phyloP scores from a whole-genome alignment of 92 coral and sea anemone genomes.

The Plumapathes pennacea region DNA sequence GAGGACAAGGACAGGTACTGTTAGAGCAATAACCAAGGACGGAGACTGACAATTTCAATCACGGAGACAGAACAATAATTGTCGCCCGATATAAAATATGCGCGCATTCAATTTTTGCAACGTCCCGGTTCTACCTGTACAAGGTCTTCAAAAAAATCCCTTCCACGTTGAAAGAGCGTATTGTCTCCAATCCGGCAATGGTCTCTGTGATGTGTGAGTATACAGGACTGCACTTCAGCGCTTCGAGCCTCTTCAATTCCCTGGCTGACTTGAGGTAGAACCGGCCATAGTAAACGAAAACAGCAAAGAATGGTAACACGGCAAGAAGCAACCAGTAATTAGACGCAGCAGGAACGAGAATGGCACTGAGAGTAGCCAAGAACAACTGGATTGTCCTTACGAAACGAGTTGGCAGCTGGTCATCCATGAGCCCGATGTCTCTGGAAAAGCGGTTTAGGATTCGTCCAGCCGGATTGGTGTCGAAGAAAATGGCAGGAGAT shows the following conservation, averaged over 20 bases:
- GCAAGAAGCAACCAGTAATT: slow-evolving; percentile 64
- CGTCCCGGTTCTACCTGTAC: slow-evolving; percentile 45
- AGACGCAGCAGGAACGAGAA: slow-evolving; percentile 48
- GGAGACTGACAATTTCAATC: too few species aligned
- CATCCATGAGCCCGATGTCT: slow-evolving; percentile 77
- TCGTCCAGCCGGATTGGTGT: slow-evolving; percentile 75
- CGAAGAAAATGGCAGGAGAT: slow-evolving; percentile 67
- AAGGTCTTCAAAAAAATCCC: too few species aligned
- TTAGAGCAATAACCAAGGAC: too few species aligned
- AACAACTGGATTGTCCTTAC: slow-evolving; percentile 57
- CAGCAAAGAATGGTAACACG: slow-evolving; percentile 41
- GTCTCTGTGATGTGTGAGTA: slow-evolving; percentile 76
- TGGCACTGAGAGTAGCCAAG: slow-evolving; percentile 29
- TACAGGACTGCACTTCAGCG: slow-evolving; percentile 72
- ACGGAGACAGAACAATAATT: too few species aligned
- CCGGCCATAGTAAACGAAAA: slow-evolving; percentile 50
- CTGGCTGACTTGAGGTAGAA: slow-evolving; percentile 74
- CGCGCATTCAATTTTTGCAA: too few species aligned
- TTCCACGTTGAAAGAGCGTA: too few species aligned
- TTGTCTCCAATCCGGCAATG: slow-evolving; percentile 64
- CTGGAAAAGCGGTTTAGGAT: slow-evolving; percentile 76
- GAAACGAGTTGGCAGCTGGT: slow-evolving; percentile 73
- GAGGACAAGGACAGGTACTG: too few species aligned
- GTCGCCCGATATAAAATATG: too few species aligned
- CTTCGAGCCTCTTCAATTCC: slow-evolving; percentile 73